These are phyloP conservation scores for Molossus alvarezi DNA, from an alignment of 2,797 vertebrate species.

Conservation along the genomic window DNA sequence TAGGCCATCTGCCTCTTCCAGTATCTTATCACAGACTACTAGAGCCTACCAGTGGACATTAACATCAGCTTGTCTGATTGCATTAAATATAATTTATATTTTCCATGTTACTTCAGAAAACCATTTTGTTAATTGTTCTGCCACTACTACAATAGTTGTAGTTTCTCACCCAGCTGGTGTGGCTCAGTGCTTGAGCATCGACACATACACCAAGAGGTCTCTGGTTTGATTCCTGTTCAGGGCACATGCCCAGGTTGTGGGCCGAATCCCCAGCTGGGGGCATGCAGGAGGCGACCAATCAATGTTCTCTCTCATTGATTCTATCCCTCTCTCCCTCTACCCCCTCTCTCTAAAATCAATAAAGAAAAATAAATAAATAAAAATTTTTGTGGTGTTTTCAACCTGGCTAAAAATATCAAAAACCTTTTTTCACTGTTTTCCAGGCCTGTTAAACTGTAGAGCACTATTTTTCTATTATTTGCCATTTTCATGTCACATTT, in stretches of 20 bases:
- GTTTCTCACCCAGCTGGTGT: background rate
- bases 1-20: background rate
- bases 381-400: background rate
- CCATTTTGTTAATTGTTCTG: background rate
- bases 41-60: background rate
- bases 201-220: no score
- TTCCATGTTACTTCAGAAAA: background rate
- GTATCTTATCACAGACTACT: background rate
- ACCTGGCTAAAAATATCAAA: background rate
- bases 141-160: background rate
- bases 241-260: no score
- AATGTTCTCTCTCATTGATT: no score
- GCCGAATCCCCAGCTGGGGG: no score
- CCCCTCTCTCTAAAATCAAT: no score
- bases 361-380: no score
- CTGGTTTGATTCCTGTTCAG: no score
- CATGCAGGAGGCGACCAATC: no score
- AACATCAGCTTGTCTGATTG: background rate
- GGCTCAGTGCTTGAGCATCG: no score
- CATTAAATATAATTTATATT: conserved; percentile 14
- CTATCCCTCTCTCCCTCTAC: no score
- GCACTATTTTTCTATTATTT: background rate
- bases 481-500: background rate
- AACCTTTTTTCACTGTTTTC: background rate
- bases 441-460: background rate